Base-by-base conservation (phyloP, 2,888 invertebrate species). In the Masnerella sp. region DNA sequence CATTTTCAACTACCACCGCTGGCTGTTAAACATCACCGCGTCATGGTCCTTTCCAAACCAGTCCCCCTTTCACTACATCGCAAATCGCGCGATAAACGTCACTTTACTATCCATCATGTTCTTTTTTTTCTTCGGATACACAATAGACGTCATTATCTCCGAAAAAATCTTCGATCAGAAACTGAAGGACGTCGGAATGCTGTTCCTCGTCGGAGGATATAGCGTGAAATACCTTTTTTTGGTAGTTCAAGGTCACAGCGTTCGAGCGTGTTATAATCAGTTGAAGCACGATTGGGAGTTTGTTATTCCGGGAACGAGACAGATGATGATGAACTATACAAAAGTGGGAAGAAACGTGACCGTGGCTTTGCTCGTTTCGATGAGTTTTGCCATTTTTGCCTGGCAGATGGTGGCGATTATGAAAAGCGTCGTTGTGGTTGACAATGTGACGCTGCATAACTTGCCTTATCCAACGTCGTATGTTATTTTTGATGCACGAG, bases 401-500 rank as follows among this genome's bases (percentile, higher is more conserved):
- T 62, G 62, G 62, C 42, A 62, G 42, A 1, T 22, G 1, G 1
- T 51, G 7, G 47, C 59, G 1, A 8, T 59, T 0, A 36, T 17
- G 2, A 22, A 45, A 15, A 22, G 9, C 2, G 36, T 15, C 1
- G 22, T 36, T 1, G 11, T 45, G 2, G 36, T 36, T 2, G 12
- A 47, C n/a, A 38, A 59, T n/a, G 36, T 34, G 2, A 47, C 15
- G 0, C 4, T 18, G 11, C 59, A 59, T 17, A 45, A 59, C 5
- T 7, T 59, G 1, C 45, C 59, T 2, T 59, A 47, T 5, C 45
- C 34, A 3, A 22, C 42, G 12, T 11, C 11, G 1, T 42, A 22
- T 42, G 3, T 22, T 3, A 12, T 42, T n/a, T 42, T 42, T 9
- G 42, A 42, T 12, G 11, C 42, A 1, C 1, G 12, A 1, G 22